Base-by-base conservation (phyloP, 1,140 invertebrate species). In the Zeugodacus cucurbitae region DNA sequence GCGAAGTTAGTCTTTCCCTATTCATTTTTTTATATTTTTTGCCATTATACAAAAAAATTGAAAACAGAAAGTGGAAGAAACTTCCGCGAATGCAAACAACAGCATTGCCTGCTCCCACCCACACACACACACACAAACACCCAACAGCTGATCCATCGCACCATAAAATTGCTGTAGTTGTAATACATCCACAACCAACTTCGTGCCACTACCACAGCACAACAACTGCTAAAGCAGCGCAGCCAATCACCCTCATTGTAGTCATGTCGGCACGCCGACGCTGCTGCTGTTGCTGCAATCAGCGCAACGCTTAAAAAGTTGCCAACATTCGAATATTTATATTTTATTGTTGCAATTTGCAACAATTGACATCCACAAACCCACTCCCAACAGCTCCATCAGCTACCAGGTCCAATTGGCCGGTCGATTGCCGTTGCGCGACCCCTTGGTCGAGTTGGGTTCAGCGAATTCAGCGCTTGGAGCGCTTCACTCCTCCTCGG, bases 301-400 rank as follows among this genome's bases (percentile, higher is more conserved):
- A 82, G 34, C 74, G 74, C 41, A 54, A 82, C 74, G 44, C 41
- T 82, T 48, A 82, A 82, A 82, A 44, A 82, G 22, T 82, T 82
- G 44, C 74, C 37, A 82, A 54, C 41, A 82, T 82, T 82, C 74
- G 22, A 82, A 82, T 82, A 82, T 82, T 82, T 82, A 82, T 82
- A 82, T 82, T 82, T 82, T 82, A 82, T 54, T 82, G 74, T 82
- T 82, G 74, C 41, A 54, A 82, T 82, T 82, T 54, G n/a, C 74
- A 82, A 82, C 74, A 82, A 82, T 82, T 82, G 74, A 82, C 74
- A 82, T 37, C 34, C 37, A 62, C 11, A 82, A 82, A 26, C 26
- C 26, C 22, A 70, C 22, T 41, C 74, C 41, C 34, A 14, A 3
- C 58, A 5, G 22, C n/a, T 29, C 20, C n/a, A 6, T 82, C 11